Evolutionary conservation across 2,888 invertebrate genomes (phyloP).

Genomic region (Augochlorella aurata): DNA sequence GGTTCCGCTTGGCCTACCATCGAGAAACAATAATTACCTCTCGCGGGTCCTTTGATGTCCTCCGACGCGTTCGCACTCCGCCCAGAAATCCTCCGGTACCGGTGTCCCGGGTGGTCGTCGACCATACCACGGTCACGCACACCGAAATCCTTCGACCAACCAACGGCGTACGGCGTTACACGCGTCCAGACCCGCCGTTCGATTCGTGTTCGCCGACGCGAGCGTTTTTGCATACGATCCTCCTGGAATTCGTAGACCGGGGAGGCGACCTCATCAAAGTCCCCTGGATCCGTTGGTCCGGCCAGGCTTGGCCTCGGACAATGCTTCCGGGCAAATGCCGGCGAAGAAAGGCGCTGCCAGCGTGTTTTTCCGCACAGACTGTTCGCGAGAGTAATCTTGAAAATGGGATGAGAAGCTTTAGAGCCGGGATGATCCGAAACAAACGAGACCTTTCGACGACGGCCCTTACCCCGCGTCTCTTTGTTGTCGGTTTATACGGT

Average conservation of each 20-base stretch:
- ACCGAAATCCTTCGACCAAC: conserved; percentile 19
- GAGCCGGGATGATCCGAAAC: conserved; percentile 52
- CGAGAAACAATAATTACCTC: conserved; percentile 81
- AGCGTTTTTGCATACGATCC: conserved; percentile 39
- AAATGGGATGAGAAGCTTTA: conserved; percentile 46
- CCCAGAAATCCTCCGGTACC: conserved; percentile 69
- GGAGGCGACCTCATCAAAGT: background rate
- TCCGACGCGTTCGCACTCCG: conserved; percentile 79
- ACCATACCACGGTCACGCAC: conserved; percentile 56
- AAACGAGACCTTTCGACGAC: conserved; percentile 29
- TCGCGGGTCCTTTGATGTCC: conserved; percentile 78
- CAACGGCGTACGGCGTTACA: conserved; percentile 9
- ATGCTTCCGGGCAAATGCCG: background rate
- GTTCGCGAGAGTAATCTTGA: conserved; percentile 41
- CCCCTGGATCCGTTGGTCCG: background rate
- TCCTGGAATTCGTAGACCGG: conserved; percentile 20
- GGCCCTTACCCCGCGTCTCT: conserved; percentile 38
- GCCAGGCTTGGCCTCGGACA: background rate
- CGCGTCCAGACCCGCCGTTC: conserved; percentile 4
- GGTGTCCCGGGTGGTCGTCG: conserved; percentile 73
- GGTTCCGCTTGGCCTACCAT: conserved; percentile 70
- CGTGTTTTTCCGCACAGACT: conserved; percentile 3
- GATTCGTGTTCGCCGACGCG: conserved; percentile 28
- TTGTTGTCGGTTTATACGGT: conserved; percentile 68
- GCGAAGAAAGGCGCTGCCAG: background rate